phyloP scores from a whole-genome alignment of 2,888 invertebrate species.

The Dexiosoma caninum region DNA sequence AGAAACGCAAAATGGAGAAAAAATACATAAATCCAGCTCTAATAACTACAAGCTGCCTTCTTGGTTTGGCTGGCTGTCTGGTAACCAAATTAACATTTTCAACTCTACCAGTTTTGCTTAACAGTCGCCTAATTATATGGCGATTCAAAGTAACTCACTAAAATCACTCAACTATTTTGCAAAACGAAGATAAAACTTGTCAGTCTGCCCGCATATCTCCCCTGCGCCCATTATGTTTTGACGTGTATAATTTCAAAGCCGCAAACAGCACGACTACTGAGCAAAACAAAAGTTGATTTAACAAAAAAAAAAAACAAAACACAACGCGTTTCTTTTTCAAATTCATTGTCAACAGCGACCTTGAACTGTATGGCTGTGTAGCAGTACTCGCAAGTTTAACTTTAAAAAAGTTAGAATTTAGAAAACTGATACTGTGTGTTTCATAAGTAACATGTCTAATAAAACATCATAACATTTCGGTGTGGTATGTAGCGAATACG shows the following conservation, averaged over 20 bases:
- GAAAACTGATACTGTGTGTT: slow-evolving; percentile 1
- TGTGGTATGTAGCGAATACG: neutral
- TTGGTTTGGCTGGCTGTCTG: neutral
- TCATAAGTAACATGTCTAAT: no score
- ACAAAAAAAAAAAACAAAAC: no score
- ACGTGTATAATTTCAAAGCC: slow-evolving; percentile 11
- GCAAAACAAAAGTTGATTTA: neutral
- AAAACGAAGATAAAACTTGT: neutral
- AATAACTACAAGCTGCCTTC: neutral
- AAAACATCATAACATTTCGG: no score
- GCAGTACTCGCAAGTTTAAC: neutral
- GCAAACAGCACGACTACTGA: slow-evolving; percentile 2
- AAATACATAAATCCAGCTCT: neutral
- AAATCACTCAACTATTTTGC: neutral
- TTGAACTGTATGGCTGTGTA: slow-evolving; percentile 49
- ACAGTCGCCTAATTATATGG: slow-evolving; percentile 7
- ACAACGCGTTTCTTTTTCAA: slow-evolving; percentile 33
- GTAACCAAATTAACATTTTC: neutral
- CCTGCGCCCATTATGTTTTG: neutral
- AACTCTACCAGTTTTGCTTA: neutral
- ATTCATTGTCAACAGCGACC: slow-evolving; percentile 46
- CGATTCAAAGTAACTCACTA: neutral
- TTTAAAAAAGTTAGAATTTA: slow-evolving; percentile 37
- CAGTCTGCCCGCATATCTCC: neutral
- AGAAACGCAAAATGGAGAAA: neutral